A percentile compares a stretch with the other conserved stretches of the same genome.
Conservation (phyloP, 2,797 vertebrate genomes). For the Ateles fusciceps region DNA sequence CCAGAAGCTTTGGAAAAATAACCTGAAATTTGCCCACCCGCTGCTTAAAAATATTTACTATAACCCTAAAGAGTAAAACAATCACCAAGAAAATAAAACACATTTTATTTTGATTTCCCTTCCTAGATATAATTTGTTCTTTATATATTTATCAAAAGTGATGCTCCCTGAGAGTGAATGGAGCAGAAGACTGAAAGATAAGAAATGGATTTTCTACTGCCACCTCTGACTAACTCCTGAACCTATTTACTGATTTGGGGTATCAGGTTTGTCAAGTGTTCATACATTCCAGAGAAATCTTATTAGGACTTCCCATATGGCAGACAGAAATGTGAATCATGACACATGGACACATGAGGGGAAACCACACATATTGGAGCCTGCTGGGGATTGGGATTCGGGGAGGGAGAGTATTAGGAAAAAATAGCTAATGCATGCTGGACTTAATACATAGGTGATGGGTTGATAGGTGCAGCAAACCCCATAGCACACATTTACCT, state of each 20-base stretch:
- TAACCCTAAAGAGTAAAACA: background rate
- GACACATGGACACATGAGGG: too few relatives aligned
- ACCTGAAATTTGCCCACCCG: background rate
- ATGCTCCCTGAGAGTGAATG: background rate
- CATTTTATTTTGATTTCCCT: background rate
- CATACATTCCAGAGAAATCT: background rate
- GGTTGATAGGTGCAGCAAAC: too few relatives aligned
- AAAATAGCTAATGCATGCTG: too few relatives aligned
- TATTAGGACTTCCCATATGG: background rate
- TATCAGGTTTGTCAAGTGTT: background rate
- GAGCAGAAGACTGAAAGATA: background rate
- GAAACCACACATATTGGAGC: too few relatives aligned
- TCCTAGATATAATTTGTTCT: background rate
- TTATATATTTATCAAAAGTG: background rate
- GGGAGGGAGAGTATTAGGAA: too few relatives aligned
- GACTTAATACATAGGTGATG: too few relatives aligned
- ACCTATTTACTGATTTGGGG: background rate
- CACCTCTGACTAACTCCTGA: background rate
- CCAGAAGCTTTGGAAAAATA: background rate
- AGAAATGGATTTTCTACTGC: background rate
- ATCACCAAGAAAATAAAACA: background rate
- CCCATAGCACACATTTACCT: too few relatives aligned
- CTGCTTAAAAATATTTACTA: background rate
- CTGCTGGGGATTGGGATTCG: too few relatives aligned
- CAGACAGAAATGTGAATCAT: background rate